Percentiles rank a stretch among this genome's conserved stretches.
Conservation (phyloP, 2,797 vertebrate genomes). For the Xenops minutus region DNA sequence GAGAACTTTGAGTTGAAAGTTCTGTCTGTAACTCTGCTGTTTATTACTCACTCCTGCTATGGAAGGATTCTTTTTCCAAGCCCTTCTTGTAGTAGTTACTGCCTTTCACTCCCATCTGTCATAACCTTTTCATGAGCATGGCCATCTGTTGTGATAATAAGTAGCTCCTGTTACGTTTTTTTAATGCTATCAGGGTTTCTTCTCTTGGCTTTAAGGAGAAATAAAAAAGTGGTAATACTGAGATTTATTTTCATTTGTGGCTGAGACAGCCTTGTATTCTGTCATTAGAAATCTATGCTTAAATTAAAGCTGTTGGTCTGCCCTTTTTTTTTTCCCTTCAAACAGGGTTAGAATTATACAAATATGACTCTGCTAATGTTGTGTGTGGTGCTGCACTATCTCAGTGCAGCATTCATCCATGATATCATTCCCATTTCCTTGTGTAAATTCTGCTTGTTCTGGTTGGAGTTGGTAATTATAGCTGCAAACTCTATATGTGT, state of each 20-base stretch:
- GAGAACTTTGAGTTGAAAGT: neutral
- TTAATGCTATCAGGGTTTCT: neutral
- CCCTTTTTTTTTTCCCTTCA: neutral
- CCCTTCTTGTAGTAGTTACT: neutral
- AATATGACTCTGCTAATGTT: neutral
- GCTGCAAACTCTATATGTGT: neutral
- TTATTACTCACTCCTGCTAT: neutral
- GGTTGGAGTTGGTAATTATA: neutral
- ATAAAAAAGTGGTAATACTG: neutral
- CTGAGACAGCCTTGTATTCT: neutral
- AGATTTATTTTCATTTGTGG: neutral
- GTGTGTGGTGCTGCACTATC: neutral
- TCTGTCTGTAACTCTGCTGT: neutral
- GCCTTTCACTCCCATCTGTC: constrained; percentile 1
- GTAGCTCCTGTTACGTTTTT: neutral
- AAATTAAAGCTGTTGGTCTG: neutral
- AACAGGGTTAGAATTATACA: neutral
- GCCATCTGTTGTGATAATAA: neutral
- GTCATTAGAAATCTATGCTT: neutral
- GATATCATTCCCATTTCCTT: rapidly evolving
- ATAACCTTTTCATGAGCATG: neutral
- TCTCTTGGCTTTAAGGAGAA: neutral
- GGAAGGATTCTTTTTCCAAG: neutral
- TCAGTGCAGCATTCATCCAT: neutral
- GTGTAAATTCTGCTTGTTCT: neutral